A percentile compares a stretch with the other conserved stretches of the same genome.
phyloP scores from a whole-genome alignment of 2,797 vertebrate genomes.

The Pangasius sanitwongsei region DNA sequence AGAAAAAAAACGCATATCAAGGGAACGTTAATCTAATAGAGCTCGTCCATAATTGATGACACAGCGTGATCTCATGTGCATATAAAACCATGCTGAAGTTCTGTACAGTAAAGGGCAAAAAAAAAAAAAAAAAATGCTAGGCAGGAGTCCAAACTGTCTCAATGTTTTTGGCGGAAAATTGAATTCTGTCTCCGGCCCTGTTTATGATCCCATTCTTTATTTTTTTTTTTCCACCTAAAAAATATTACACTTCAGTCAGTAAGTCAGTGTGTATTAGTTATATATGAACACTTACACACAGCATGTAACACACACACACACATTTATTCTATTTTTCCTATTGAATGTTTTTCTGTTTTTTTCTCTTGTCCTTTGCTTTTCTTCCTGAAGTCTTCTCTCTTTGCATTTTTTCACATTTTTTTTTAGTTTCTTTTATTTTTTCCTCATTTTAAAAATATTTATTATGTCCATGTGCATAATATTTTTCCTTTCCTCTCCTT shows the following conservation, averaged over 20 bases:
- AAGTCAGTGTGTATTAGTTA: background rate
- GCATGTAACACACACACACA: background rate
- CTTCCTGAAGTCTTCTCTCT: background rate
- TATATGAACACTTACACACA: background rate
- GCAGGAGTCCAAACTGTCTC: slow-evolving; percentile 39
- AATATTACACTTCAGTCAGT: background rate
- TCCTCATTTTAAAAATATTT: no score
- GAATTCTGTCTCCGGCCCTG: background rate
- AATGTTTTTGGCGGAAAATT: slow-evolving; percentile 23
- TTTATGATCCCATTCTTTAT: background rate
- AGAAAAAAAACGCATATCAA: slow-evolving; percentile 36
- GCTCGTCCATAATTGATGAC: slow-evolving; percentile 55
- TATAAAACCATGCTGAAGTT: slow-evolving; percentile 43
- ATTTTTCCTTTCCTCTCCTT: background rate
- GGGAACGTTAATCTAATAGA: slow-evolving; percentile 54
- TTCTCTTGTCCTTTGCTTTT: background rate
- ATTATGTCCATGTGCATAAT: background rate
- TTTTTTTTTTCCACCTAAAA: background rate
- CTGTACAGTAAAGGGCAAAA: slow-evolving; percentile 24
- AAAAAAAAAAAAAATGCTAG: background rate
- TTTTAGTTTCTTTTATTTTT: no score
- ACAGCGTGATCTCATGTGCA: slow-evolving; percentile 33
- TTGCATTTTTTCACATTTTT: background rate
- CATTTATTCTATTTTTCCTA: background rate
- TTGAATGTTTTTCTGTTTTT: background rate